Conservation (phyloP, 2,113 vertebrate species). For the Monopterus albus region DNA sequence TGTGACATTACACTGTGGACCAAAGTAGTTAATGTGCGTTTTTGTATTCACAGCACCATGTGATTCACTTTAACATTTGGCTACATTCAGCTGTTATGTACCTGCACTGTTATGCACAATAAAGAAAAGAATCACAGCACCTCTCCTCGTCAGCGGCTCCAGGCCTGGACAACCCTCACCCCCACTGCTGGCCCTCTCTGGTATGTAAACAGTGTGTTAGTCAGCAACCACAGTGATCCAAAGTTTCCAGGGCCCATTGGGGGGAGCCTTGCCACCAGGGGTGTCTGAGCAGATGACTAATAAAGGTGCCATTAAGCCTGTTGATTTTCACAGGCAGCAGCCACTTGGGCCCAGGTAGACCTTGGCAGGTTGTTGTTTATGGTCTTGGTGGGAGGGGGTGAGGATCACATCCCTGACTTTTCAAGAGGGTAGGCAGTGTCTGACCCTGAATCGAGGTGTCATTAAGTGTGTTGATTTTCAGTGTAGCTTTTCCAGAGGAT, state of each 20-base stretch:
- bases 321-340: constrained; percentile 57
- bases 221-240: constrained; percentile 73
- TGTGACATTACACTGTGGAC: no score
- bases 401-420: constrained; percentile 38
- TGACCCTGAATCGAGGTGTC: constrained; percentile 57
- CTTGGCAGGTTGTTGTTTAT: constrained; percentile 67
- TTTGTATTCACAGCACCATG: no score
- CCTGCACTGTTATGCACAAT: no score
- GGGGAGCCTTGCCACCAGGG: constrained; percentile 64
- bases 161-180: constrained; percentile 18
- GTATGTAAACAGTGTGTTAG: constrained; percentile 73
- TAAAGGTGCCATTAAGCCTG: constrained; percentile 70
- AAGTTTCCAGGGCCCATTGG: constrained; percentile 77
- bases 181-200: constrained; percentile 55
- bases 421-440: constrained; percentile 34
- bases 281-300: constrained; percentile 66
- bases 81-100: no score
- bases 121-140: no score
- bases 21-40: no score
- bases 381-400: constrained; percentile 23
- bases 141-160: neutral
- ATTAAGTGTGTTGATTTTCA: constrained; percentile 55
- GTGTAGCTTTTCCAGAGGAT: constrained; percentile 30
- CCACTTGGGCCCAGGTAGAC: constrained; percentile 55
- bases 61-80: no score